Evolutionary conservation across 2,797 vertebrate species (phyloP).

Genomic region (Pseudochromis fuscus): DNA sequence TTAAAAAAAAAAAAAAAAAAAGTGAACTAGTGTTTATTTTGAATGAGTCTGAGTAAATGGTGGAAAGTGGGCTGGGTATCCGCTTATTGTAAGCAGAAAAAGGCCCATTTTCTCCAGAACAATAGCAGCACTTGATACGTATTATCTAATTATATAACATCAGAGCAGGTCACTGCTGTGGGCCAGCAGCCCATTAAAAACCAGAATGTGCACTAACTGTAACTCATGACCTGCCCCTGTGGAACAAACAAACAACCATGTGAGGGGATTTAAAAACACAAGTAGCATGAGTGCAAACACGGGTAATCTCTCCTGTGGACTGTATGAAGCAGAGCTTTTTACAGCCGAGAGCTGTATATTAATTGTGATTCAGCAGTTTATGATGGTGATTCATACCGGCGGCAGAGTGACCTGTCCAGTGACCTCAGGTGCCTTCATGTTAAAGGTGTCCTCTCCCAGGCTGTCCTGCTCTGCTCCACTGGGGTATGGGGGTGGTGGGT

Average conservation of each 20-base stretch:
- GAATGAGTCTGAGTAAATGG: neutral
- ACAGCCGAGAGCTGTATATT: neutral
- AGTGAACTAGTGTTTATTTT: slow-evolving; percentile 61
- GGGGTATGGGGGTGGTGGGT: slow-evolving; percentile 95
- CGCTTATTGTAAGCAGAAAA: slow-evolving; percentile 65
- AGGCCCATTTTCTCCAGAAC: slow-evolving; percentile 55
- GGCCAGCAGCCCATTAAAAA: slow-evolving; percentile 24
- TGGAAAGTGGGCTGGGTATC: slow-evolving; percentile 39
- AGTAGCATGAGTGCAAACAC: slow-evolving; percentile 9
- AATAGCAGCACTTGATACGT: slow-evolving; percentile 61
- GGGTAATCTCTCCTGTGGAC: neutral
- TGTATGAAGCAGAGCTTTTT: neutral
- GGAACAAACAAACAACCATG: slow-evolving; percentile 35
- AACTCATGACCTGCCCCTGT: slow-evolving; percentile 47
- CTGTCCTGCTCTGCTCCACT: slow-evolving; percentile 91
- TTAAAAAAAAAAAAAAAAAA: too few relatives aligned
- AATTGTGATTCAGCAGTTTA: neutral
- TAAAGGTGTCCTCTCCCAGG: slow-evolving; percentile 89
- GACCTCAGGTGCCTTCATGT: slow-evolving; percentile 93
- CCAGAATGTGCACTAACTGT: slow-evolving; percentile 25
- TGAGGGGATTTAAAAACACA: slow-evolving; percentile 42
- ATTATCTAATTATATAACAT: slow-evolving; percentile 73
- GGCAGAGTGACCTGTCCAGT: slow-evolving; percentile 93
- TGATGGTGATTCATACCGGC: slow-evolving; percentile 85
- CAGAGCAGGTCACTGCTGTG: slow-evolving; percentile 47